Percentiles rank a stretch among this genome's conserved stretches.
phyloP scores from a whole-genome alignment of 2,888 invertebrate genomes.

The Leucophenga maculata region DNA sequence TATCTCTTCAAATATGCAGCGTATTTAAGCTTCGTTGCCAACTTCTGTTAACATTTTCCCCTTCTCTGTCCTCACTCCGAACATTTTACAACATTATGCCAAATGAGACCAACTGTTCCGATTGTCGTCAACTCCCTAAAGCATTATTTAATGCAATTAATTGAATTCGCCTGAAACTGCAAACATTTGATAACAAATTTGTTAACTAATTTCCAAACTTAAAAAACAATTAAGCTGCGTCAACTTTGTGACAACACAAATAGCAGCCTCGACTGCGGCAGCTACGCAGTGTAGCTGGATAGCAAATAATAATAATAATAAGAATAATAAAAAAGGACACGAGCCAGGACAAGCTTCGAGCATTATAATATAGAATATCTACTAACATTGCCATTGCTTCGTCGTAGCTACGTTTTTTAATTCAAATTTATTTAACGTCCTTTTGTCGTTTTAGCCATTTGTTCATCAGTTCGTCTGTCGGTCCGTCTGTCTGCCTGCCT shows the following conservation, averaged over 20 bases:
- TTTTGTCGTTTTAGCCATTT: too few relatives aligned
- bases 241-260: slow-evolving; percentile 29
- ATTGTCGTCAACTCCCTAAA: neutral
- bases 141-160: slow-evolving; percentile 50
- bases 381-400: neutral
- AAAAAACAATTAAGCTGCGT: slow-evolving; percentile 62
- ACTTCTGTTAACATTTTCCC: too few relatives aligned
- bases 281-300: slow-evolving; percentile 41
- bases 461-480: too few relatives aligned
- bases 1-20: too few relatives aligned
- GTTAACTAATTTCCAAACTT: slow-evolving; percentile 66
- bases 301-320: slow-evolving; percentile 33
- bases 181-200: slow-evolving; percentile 67
- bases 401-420: slow-evolving; percentile 35
- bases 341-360: too few relatives aligned
- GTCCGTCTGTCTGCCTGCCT: too few relatives aligned
- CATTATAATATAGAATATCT: too few relatives aligned
- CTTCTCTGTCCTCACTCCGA: too few relatives aligned
- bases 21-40: too few relatives aligned
- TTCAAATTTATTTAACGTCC: slow-evolving; percentile 57
- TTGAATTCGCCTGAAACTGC: slow-evolving; percentile 63
- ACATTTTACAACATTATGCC: neutral
- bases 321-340: neutral
- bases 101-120: too few relatives aligned
- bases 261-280: slow-evolving; percentile 30